Evolutionary conservation across 2,113 vertebrate genomes (phyloP), one percentile per base, ranked within the genome.

Genomic region (Petroica traversi): DNA sequence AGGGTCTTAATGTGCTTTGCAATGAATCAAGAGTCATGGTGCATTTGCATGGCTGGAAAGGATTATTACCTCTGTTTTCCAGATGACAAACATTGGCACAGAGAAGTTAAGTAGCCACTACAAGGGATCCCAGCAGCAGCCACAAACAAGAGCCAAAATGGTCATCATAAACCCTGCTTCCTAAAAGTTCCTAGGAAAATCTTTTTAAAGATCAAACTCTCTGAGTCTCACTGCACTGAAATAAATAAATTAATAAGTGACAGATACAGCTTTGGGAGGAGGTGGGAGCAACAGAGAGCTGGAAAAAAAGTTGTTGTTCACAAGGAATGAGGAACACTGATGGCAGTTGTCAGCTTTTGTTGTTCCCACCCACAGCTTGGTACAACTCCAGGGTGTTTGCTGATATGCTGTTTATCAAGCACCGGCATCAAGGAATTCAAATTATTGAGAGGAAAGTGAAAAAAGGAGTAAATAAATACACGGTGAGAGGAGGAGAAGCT

Each of bases 41-140:
- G 19, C 33, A 71, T 75, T 81, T 92, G 72, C 76, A 77, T 84
- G 93, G 59, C 51, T 93, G 85, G 36, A 75, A 85, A 77, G 51
- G 88, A 94, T 96, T 96, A 93, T 93, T 83, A 74, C 72, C 64
- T 96, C 75, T 89, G 14, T 96, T 95, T 96, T 96, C 85, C 93
- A 93, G 75, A 69, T 41, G 78, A 96, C 55, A 88, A 83, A 94
- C 43, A 95, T 49, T 83, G 78, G 93, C 94, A 93, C 38, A 71
- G 78, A 66, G 49, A 88, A 85, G 6, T 77, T 57, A 85, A 91
- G 81, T 62, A 75, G 67, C 67, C 74, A 61, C 28, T 48, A 19
- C 29, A 18, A 77, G 55, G 51, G 71, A 25, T 80, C 69, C 23
- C 63, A 93, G 78, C 72, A 89, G 87, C 81, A 86, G 40, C 57